A percentile compares a stretch with the other conserved stretches of the same genome.
Evolutionary conservation across 2,113 vertebrate species (phyloP).

Genomic region (Odocoileus hemionus): DNA sequence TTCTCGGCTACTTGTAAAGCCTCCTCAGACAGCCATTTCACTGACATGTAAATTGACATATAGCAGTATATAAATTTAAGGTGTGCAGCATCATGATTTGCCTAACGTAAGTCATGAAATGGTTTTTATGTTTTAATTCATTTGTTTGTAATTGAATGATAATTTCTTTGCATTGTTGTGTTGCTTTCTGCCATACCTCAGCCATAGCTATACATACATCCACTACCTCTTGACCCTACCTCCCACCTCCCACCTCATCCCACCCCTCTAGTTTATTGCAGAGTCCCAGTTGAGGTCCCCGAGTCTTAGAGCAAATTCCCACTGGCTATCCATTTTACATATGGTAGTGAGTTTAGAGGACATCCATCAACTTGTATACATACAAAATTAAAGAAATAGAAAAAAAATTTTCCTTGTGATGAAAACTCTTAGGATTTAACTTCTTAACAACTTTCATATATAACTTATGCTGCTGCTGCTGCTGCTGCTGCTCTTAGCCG

Average conservation of each 20-base stretch:
- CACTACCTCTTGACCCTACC: not conserved
- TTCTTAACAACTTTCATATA: too few relatives aligned
- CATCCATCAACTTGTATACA: not conserved
- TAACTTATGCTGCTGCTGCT: too few relatives aligned
- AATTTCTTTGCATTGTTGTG: not conserved
- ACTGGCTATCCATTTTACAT: not conserved
- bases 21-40: not conserved
- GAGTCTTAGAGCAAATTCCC: not conserved
- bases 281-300: not conserved
- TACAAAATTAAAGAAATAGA: not conserved
- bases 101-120: not conserved
- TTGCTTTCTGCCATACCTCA: not conserved
- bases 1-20: not conserved
- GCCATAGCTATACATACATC: not conserved
- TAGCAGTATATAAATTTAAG: not conserved
- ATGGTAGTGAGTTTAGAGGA: not conserved
- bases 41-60: not conserved
- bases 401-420: not conserved
- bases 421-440: not conserved
- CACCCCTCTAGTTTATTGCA: not conserved
- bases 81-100: not conserved
- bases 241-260: not conserved
- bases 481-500: too few relatives aligned
- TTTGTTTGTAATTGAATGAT: not conserved
- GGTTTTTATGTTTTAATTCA: not conserved